Evolutionary conservation across 2,113 vertebrate species (phyloP), one percentile per base, ranked within the genome.

Genomic region (Trematocara variabile): DNA sequence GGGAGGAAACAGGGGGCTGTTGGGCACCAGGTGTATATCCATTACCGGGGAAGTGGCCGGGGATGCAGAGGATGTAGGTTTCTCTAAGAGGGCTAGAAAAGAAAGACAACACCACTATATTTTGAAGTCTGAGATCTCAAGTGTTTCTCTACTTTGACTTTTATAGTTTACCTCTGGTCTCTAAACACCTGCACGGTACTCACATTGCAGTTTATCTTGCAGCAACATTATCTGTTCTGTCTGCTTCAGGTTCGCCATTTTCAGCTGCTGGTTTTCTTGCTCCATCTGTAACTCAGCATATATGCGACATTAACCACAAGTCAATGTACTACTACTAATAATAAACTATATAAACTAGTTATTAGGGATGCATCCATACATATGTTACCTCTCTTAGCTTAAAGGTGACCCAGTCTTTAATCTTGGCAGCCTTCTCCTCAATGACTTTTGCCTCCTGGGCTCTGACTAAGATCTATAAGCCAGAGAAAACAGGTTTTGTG

Each of bases 341-440:
- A 30, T 58, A 58, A 58, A 58, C 33, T 10, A 53, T 20, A 39
- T 55, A 83, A 20, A 53, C 6, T 0, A 33, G 9, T 75, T 75
- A 75, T 34, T 44, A 33, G 39, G 7, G 54, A 39, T 78, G 8
- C 6, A 60, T 84, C 80, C 30, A 4, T 82, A 63, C 70, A 84
- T 75, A 81, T 80, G 79, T 96, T 91, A 99, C 98, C 97, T 99
- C 97, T 93, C 94, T 92, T 39, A 99, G 95, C 89, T 98, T 99
- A 37, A 97, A 92, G 0, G 97, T 98, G 92, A 99, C 98, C 98
- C 98, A 99, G 82, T 98, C 98, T 95, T 99, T 99, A 95, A 99
- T 99, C 96, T 98, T 99, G 54, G 97, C 97, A 55, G 98, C 97
- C 94, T 99, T 99, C 91, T 98, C 98, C 94, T 99, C 98, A 91